Percentiles rank a stretch among this genome's conserved stretches.
phyloP scores from a whole-genome alignment of 2,113 vertebrate species.

The Tretioscincus oriximinensis region DNA sequence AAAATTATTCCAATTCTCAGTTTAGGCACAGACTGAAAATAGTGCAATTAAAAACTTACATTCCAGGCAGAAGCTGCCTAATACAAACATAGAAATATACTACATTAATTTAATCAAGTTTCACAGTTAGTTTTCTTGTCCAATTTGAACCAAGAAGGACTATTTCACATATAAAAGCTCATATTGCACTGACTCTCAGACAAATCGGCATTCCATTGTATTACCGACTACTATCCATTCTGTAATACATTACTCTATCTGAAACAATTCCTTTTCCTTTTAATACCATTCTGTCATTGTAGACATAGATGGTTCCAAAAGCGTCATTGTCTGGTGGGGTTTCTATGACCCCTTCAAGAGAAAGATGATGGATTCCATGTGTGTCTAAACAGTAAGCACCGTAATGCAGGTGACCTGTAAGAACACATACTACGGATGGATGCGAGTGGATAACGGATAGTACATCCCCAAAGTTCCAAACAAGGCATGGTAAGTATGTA shows the following conservation, averaged over 20 bases:
- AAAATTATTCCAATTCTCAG: not conserved
- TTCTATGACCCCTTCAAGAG: constrained; percentile 87
- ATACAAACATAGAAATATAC: not conserved
- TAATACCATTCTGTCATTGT: constrained; percentile 85
- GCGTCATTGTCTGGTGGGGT: constrained; percentile 83
- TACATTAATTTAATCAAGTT: not conserved
- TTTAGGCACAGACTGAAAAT: not conserved
- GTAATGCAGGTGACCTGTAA: constrained; percentile 88
- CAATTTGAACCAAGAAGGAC: not conserved
- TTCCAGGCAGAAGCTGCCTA: not conserved
- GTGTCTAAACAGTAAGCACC: constrained; percentile 82
- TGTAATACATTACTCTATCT: constrained; percentile 76
- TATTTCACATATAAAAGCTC: not conserved
- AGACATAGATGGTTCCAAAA: constrained; percentile 84
- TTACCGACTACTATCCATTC: constrained; percentile 10
- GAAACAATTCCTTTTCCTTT: constrained; percentile 82
- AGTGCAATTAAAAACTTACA: not conserved
- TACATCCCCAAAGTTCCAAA: constrained; percentile 86
- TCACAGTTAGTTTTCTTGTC: not conserved
- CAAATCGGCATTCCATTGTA: fast-evolving
- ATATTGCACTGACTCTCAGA: not conserved
- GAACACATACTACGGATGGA: constrained; percentile 83
- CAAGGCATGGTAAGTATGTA: constrained; percentile 76
- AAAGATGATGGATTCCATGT: constrained; percentile 85
- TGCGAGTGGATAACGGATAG: constrained; percentile 80